Evolutionary conservation across 2,797 vertebrate genomes (phyloP), one percentile per base, ranked within the genome.

Genomic region (Astyanax mexicanus): DNA sequence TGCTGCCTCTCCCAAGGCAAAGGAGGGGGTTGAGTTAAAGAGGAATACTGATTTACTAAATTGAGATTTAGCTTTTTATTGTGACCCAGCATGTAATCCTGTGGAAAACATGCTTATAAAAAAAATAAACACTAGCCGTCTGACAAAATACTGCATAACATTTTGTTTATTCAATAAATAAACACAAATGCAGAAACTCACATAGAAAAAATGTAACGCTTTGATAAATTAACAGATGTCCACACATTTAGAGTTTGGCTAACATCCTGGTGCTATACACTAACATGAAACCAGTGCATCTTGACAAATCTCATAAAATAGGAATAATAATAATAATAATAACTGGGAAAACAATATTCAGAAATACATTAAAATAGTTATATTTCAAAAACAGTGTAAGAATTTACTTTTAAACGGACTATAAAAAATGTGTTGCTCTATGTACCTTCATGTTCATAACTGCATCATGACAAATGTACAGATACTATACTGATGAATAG

Each of bases 151-250:
- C 37, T 49, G 71, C 70, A 66, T 42, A 75, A 64, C 58, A 47
- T 72, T 75, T 67, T 72, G 51, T 78, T 81, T 80, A 75, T 83
- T 83, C 51, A 83, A 83, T 83, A 81, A 81, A 83, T 83, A 83
- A 79, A 76, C 68, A 78, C 72, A 67, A 52, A 74, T 70, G 67
- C 67, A 72, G 49, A 77, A 66, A 74, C 52, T 60, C 55, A 74
- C 49, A 78, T 75, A 60, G 47, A 78, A 75, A 73, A 54, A 54
- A 54, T 15, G 19, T 70, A 74, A 67, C 55, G 61, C 19, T 66
- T 62, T 69, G 42, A 72, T 75, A 75, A 76, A 75, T 78, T 35
- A 76, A 78, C 58, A 47, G 52, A 49, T 42, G 45, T 71, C 25
- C 52, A 25, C 45, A 68, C 12, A 23, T 58, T 60, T 69, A 68